Base-by-base conservation (phyloP, 1,140 invertebrate genomes). In the Zeugodacus cucurbitae region DNA sequence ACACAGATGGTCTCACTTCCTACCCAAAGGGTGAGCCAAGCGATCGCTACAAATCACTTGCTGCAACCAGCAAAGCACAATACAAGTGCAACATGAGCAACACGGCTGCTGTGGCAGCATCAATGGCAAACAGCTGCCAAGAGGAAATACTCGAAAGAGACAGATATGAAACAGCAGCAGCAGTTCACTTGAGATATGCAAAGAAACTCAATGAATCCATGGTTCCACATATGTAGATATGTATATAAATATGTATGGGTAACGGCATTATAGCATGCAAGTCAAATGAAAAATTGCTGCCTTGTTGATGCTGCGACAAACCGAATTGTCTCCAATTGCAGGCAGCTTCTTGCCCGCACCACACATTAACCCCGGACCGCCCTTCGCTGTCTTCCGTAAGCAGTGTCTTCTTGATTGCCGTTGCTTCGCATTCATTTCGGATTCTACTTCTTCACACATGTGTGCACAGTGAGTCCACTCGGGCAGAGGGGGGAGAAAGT, bases 271-370 rank as follows among this genome's bases (percentile, higher is more conserved):
- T n/a, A 4, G 67, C 67, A 74, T 32, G 17, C 11, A 74, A 74
- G 67, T 74, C 67, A 74, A 74, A 74, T 74, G 67, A 74, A 74
- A 74, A 74, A 74, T 74, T 74, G 67, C 32, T 74, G 34, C 34
- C 20, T 20, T 32, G 32, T 37, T 34, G 20, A 32, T 37, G 14
- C 32, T 10, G 67, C 62, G 17, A 37, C 67, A 22, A 74, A 74
- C 67, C 67, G 67, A 74, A 74, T 74, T 74, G 67, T 74, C 34
- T 74, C 32, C 17, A 37, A 37, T 74, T 74, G 67, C 34, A 41
- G 67, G 32, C 67, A 41, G 64, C 64, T 17, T 10, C 64, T 14
- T 34, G 32, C 26, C n/a, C n/a, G 8, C 58, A 26, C n/a, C 58
- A 62, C 58, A 62, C 58, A 62, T 22, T 26, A n/a, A n/a, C 58